Evolutionary conservation across 2,113 vertebrate species (phyloP), one percentile per base, ranked within the genome.

Genomic region (Antechinus stuartii): DNA sequence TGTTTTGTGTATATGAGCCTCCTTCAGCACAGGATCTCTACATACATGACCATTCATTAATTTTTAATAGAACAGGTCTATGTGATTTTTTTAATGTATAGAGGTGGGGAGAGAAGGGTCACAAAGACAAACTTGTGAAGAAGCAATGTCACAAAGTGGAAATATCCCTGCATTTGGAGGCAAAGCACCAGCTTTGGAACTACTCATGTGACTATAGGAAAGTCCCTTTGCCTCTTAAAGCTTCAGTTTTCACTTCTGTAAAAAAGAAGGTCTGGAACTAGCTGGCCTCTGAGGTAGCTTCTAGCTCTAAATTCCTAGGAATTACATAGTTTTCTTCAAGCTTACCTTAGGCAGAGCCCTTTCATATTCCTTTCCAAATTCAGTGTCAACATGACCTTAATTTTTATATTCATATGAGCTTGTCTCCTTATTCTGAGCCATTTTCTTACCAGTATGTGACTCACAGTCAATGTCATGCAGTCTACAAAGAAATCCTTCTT

Each of bases 321-420:
- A 84, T 84, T n/a, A 84, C 30, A 76, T 23, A 42, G n/a, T 84
- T 84, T n/a, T 84, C 68, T 42, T 84, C n/a, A 84, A 84, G n/a
- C n/a, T 84, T 16, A 84, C 68, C 35, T 84, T 42, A 22, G 61
- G 14, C 14, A 84, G 16, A 84, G n/a, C 68, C 42, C 68, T 42
- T 84, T 84, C 68, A 84, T 84, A 84, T 84, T 84, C 19, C 68
- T 84, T 42, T 16, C n/a, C 7, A 84, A 84, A 84, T 84, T 84
- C 68, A 84, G 68, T 84, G 68, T 84, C 68, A 84, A 84, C 68
- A 84, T 42, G n/a, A 84, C 68, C n/a, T 84, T 84, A 84, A 84
- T 84, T 84, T 42, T 42, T 22, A 42, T 84, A 42, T 84, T 42
- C 68, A 84, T 84, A 23, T 84, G 68, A 84, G n/a, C 16, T 84